Evolutionary conservation across 2,888 invertebrate genomes (phyloP).

Genomic region (Sussaba pulchella): DNA sequence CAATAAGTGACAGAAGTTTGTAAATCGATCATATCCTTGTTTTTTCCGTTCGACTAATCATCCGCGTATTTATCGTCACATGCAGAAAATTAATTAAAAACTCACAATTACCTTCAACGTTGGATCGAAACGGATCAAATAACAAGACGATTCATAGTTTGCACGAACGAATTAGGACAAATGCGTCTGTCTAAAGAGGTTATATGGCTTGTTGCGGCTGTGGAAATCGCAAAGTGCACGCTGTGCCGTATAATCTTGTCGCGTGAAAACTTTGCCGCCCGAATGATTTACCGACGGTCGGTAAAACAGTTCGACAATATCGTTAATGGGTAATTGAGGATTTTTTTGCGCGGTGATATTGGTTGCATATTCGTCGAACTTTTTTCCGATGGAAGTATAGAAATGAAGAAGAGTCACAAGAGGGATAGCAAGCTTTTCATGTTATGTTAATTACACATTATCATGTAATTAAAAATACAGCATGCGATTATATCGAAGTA

Average conservation of each 20-base stretch:
- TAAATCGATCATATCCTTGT: background rate
- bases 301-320: background rate
- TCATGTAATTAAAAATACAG: too few relatives aligned
- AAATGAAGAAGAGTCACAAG: too few relatives aligned
- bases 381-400: too few relatives aligned
- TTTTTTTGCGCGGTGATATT: too few relatives aligned
- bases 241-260: background rate
- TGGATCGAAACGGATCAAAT: background rate
- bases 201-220: too few relatives aligned
- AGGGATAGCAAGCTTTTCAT: too few relatives aligned
- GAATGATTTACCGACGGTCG: background rate
- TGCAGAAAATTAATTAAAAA: background rate
- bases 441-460: too few relatives aligned
- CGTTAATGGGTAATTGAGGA: background rate
- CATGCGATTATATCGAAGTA: too few relatives aligned
- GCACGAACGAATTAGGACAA: background rate
- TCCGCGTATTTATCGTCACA: background rate
- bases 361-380: too few relatives aligned
- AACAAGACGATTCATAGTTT: background rate
- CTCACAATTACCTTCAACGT: background rate
- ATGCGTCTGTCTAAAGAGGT: background rate
- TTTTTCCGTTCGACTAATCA: background rate
- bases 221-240: background rate
- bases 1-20: conserved; percentile 4
- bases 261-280: conserved; percentile 14